These are phyloP conservation scores for Crotalus tigris DNA, from an alignment of 2,113 vertebrate species.

Conservation along the genomic window DNA sequence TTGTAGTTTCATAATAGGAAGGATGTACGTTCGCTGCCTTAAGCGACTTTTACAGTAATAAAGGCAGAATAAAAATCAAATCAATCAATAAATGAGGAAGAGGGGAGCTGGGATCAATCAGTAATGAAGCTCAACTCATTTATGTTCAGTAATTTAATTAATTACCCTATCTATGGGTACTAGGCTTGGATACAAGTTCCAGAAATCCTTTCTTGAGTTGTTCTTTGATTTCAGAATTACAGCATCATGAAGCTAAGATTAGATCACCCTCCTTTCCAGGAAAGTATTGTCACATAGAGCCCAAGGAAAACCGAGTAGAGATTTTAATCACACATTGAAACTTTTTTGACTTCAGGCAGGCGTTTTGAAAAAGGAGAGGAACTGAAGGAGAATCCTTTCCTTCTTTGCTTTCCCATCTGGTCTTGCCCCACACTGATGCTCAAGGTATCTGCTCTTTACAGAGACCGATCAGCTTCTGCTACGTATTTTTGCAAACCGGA, in stretches of 20 bases:
- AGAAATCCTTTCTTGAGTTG: background rate
- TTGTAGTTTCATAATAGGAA: background rate
- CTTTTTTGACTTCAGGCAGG: background rate
- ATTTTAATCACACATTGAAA: background rate
- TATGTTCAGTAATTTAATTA: background rate
- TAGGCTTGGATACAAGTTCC: background rate
- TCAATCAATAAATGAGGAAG: background rate
- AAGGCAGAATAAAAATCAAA: background rate
- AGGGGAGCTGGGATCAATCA: background rate
- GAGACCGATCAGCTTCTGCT: constrained; percentile 71
- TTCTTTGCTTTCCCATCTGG: background rate
- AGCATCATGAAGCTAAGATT: background rate
- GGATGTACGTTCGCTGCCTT: background rate
- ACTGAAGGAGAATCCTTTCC: background rate
- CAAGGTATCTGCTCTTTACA: constrained; percentile 16
- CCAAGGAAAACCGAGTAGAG: background rate
- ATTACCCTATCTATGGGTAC: background rate
- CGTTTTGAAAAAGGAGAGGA: background rate
- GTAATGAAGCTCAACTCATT: background rate
- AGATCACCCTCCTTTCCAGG: background rate
- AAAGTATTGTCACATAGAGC: background rate
- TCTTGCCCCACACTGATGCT: background rate
- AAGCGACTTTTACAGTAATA: background rate
- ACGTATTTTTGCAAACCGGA: constrained; percentile 63
- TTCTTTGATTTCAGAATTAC: background rate